Evolutionary conservation across 2,888 invertebrate species (phyloP).

Genomic region (Norana najaformis): DNA sequence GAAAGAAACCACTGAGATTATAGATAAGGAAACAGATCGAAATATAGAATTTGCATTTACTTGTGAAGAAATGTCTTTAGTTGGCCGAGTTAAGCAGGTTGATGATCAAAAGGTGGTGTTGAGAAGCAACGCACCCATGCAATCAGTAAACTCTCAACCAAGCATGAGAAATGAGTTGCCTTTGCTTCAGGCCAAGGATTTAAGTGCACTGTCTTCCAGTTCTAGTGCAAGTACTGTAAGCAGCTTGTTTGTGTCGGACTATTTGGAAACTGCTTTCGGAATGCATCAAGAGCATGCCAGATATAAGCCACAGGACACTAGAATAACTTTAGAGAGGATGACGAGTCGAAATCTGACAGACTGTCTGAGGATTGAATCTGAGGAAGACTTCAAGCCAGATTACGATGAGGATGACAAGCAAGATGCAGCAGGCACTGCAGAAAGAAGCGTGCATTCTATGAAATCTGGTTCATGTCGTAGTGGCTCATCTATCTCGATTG

Average conservation of each 20-base stretch:
- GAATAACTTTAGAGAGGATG: not conserved
- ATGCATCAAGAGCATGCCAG: not conserved
- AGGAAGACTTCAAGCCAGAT: slow-evolving; percentile 20
- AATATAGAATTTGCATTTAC: not conserved
- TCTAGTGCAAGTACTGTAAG: not conserved
- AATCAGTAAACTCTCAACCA: not conserved
- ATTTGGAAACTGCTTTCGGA: not conserved
- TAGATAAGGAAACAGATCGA: not conserved
- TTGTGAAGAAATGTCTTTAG: not conserved
- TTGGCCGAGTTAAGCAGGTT: not conserved
- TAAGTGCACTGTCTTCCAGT: not conserved
- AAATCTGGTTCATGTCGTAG: not conserved
- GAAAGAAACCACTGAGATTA: not conserved
- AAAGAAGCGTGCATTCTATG: not conserved
- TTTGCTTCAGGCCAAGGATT: not conserved
- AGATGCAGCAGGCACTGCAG: not conserved
- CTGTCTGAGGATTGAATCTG: slow-evolving; percentile 1
- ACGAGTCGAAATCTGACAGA: not conserved
- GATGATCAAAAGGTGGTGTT: not conserved
- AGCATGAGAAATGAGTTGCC: not conserved
- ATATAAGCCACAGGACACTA: not conserved
- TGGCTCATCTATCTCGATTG: not conserved
- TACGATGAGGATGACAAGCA: slow-evolving; percentile 16
- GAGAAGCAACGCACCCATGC: not conserved
- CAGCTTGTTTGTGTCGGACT: not conserved